Base-by-base conservation (phyloP, 53 echinoderm and acorn worm genomes). In the Apostichopus leukothele region DNA sequence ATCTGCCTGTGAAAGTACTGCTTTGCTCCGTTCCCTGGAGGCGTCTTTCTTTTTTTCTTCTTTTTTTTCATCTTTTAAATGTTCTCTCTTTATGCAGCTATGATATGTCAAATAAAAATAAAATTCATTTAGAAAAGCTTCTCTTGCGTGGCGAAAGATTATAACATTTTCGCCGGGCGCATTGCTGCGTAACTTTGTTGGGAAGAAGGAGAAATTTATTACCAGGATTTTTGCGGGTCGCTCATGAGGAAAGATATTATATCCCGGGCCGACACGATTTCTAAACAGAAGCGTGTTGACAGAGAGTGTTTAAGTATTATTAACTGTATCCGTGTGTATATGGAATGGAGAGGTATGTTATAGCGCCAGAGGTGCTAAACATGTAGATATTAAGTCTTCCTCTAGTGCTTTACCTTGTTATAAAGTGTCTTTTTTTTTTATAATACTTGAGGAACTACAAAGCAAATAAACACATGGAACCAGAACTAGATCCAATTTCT, bases 51-150 rank as follows among this genome's bases (percentile, higher is more conserved):
- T 27, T 1, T 1, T 1, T 3, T 39, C 39, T 39, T 39, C 3
- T 39, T 39, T 39, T 39, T 3, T 39, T 25, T 1, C 25, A 39
- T 39, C 39, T 39, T 39, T 39, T 39, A 39, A 39, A 39, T 39
- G 39, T 39, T 39, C 39, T 39, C 39, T 39, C 39, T 39, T 39
- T 39, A 39, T 39, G 39, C 39, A 39, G 71, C 71, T 71, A 71
- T 71, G 71, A 71, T 6, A 71, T 71, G 71, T 71, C 71, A 71
- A 71, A 71, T 71, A 71, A 19, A 71, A 71, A 71, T 71, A 71
- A 71, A 71, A 71, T 71, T 71, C 71, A 71, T 71, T 71, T 71
- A 19, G 71, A 71, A 71, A 71, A 71, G 20, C 71, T 71, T 71
- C 18, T 71, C 71, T 18, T 18, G 18, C 71, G 6, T 71, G 6